Conservation (phyloP, 2,888 invertebrate genomes). For the Xylota segnis region DNA sequence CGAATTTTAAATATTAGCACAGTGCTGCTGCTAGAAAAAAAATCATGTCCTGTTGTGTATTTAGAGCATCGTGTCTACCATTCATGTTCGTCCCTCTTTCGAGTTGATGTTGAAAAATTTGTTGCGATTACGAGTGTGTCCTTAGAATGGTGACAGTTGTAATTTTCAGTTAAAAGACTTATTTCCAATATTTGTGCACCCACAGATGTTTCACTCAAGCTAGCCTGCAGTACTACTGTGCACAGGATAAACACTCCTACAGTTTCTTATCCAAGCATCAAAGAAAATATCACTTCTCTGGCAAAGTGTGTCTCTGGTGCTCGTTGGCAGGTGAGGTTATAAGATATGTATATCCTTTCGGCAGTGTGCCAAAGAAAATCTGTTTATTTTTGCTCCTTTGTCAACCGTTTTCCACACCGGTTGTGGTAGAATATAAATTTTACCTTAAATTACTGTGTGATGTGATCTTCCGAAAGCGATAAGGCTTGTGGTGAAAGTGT, state of each 20-base stretch:
- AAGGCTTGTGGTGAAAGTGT: conserved; percentile 25
- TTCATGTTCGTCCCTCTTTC: conserved; percentile 30
- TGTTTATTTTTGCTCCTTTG: conserved; percentile 27
- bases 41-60: conserved; percentile 41
- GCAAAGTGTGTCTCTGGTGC: conserved; percentile 29
- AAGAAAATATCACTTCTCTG: background rate
- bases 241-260: conserved; percentile 3
- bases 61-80: conserved; percentile 18
- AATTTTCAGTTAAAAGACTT: conserved; percentile 27
- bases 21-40: conserved; percentile 16
- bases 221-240: background rate
- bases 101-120: conserved; percentile 39
- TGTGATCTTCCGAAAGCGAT: conserved; percentile 40
- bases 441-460: conserved; percentile 26
- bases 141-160: conserved; percentile 38
- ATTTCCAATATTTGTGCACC: conserved; percentile 8
- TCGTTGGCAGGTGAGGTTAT: conserved; percentile 42
- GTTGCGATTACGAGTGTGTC: conserved; percentile 8
- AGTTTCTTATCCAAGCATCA: conserved; percentile 26
- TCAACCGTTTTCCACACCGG: conserved; percentile 19
- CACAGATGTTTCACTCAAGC: conserved; percentile 18
- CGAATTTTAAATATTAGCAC: conserved; percentile 73
- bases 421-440: conserved; percentile 19
- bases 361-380: conserved; percentile 54
- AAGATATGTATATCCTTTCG: conserved; percentile 45